A percentile compares a stretch with the other conserved stretches of the same genome.
phyloP scores from a whole-genome alignment of 2,888 invertebrate species.

The Lithophane leautieri region DNA sequence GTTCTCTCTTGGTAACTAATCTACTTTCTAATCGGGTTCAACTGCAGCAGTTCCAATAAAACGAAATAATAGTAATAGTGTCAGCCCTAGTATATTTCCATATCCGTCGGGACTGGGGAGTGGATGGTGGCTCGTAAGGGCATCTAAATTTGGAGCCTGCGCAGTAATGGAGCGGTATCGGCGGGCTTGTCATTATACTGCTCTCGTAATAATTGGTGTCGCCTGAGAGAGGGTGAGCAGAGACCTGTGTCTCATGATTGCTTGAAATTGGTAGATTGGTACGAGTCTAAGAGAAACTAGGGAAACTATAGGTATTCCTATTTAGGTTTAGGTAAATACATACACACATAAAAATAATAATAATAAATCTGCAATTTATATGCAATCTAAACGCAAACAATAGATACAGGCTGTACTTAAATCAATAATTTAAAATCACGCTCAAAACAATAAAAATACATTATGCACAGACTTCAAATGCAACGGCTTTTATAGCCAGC shows the following conservation, averaged over 20 bases:
- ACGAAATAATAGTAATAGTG: neutral
- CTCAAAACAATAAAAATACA: constrained; percentile 60
- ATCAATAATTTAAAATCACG: constrained; percentile 52
- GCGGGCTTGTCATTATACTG: constrained; percentile 27
- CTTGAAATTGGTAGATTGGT: too few species aligned
- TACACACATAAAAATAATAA: too few species aligned
- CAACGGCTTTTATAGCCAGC: constrained; percentile 46
- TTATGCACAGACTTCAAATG: constrained; percentile 49
- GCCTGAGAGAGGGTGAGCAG: neutral
- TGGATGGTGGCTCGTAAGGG: constrained; percentile 57
- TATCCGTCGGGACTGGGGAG: constrained; percentile 57
- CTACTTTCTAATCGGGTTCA: neutral
- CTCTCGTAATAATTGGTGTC: constrained; percentile 18
- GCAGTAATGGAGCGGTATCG: constrained; percentile 26
- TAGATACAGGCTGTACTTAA: constrained; percentile 33
- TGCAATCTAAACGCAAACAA: constrained; percentile 9
- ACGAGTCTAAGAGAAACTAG: too few species aligned
- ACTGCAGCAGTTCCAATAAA: neutral
- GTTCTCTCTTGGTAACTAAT: neutral
- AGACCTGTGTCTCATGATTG: too few species aligned
- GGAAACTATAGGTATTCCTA: too few species aligned
- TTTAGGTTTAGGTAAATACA: too few species aligned
- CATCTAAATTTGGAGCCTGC: constrained; percentile 61
- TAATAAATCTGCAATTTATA: neutral
- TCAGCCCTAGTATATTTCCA: constrained; percentile 41